Evolutionary conservation across 2,888 invertebrate species (phyloP).

Genomic region (Megastigmus dorsalis): DNA sequence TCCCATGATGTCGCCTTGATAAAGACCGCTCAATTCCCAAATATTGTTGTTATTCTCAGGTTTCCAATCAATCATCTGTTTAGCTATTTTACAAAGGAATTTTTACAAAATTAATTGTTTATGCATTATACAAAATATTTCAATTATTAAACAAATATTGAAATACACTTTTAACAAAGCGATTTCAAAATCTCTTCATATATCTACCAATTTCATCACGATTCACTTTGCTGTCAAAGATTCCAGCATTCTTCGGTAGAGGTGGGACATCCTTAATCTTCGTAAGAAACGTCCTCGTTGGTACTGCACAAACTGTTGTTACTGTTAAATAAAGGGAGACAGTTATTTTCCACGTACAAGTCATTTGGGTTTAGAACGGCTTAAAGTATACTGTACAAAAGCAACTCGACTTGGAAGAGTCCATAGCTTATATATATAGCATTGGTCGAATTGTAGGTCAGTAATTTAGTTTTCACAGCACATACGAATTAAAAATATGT

Average conservation of each 20-base stretch:
- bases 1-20: slow-evolving; percentile 80
- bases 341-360: too few species aligned
- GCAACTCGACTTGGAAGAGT: background rate
- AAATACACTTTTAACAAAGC: too few species aligned
- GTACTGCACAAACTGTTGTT: background rate
- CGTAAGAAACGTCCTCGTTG: background rate
- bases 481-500: slow-evolving; percentile 5
- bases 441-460: slow-evolving; percentile 24
- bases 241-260: slow-evolving; percentile 57
- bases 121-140: too few species aligned
- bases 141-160: too few species aligned
- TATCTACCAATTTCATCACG: slow-evolving; percentile 60
- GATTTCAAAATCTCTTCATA: too few species aligned
- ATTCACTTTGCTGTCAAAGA: slow-evolving; percentile 57
- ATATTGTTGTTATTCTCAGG: slow-evolving; percentile 74
- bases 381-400: too few species aligned
- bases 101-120: background rate
- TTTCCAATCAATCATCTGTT: slow-evolving; percentile 69
- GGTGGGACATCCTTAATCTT: slow-evolving; percentile 56
- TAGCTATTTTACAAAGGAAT: slow-evolving; percentile 11
- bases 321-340: background rate
- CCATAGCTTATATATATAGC: slow-evolving; percentile 28
- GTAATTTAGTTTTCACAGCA: slow-evolving; percentile 26
- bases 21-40: slow-evolving; percentile 78
- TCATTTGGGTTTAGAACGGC: too few species aligned